phyloP scores from a whole-genome alignment of 2,113 vertebrate genomes.

The Podilymbus podiceps region DNA sequence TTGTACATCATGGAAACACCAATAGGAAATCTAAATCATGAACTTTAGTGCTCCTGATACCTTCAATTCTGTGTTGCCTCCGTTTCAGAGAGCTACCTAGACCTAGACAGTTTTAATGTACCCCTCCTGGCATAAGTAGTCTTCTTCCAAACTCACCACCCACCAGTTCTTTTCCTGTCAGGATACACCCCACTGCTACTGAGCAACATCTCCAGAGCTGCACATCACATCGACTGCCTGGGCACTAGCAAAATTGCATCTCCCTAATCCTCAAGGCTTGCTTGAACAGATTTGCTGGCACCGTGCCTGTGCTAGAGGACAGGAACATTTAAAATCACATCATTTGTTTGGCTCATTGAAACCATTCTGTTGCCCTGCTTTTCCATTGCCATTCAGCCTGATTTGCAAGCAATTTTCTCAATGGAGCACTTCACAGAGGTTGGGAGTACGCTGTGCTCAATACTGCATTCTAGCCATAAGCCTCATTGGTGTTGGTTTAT shows the following conservation, averaged over 20 bases:
- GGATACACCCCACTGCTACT: not conserved
- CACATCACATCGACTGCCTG: not conserved
- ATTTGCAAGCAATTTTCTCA: slow-evolving; percentile 76
- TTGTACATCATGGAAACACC: not conserved
- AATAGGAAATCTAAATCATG: not conserved
- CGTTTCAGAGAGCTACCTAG: not conserved
- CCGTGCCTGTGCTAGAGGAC: slow-evolving; percentile 34
- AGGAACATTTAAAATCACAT: slow-evolving; percentile 68
- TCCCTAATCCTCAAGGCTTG: slow-evolving; percentile 34
- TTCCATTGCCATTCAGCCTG: slow-evolving; percentile 70
- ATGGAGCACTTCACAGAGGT: slow-evolving; percentile 67
- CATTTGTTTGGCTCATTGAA: slow-evolving; percentile 75
- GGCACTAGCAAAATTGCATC: not conserved
- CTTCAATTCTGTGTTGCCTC: not conserved
- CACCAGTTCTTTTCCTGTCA: not conserved
- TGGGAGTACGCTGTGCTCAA: slow-evolving; percentile 40
- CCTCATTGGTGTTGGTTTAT: slow-evolving; percentile 41
- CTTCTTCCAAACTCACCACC: not conserved
- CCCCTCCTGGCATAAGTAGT: not conserved
- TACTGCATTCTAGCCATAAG: slow-evolving; percentile 44
- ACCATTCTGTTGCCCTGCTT: slow-evolving; percentile 62
- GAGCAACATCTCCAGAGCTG: slow-evolving; percentile 7
- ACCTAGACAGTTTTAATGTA: not conserved
- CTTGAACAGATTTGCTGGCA: slow-evolving; percentile 64
- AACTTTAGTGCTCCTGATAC: not conserved